Conservation (phyloP, 2,888 invertebrate species). For the Epinotia nisella region DNA sequence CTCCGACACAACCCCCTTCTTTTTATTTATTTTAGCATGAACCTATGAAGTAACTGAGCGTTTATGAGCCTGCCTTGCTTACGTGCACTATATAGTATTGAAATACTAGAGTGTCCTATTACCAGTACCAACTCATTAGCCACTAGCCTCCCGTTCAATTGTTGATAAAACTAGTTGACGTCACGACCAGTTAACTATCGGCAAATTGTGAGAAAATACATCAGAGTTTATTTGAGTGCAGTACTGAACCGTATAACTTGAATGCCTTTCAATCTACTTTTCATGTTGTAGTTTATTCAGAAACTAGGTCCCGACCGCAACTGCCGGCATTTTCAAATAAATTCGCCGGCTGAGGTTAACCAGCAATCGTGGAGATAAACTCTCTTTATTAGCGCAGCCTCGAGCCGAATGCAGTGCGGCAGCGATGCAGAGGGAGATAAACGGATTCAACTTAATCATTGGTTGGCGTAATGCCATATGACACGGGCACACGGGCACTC, state of each 20-base stretch:
- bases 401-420: slow-evolving; percentile 38
- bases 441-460: slow-evolving; percentile 44
- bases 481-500: slow-evolving; percentile 25
- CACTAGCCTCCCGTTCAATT: slow-evolving; percentile 20
- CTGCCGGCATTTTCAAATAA: slow-evolving; percentile 40
- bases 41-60: neutral
- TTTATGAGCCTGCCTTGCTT: neutral
- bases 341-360: slow-evolving; percentile 40
- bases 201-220: slow-evolving; percentile 15
- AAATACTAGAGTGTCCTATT: slow-evolving; percentile 24
- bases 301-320: slow-evolving; percentile 41
- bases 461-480: slow-evolving; percentile 41
- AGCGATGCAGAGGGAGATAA: slow-evolving; percentile 42
- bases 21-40: neutral
- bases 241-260: slow-evolving; percentile 23
- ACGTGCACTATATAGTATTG: slow-evolving; percentile 19
- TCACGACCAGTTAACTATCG: slow-evolving; percentile 21
- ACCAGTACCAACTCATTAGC: slow-evolving; percentile 15
- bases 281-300: slow-evolving; percentile 41
- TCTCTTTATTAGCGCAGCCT: slow-evolving; percentile 43
- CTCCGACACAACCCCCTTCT: too few relatives aligned
- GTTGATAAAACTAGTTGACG: slow-evolving; percentile 30
- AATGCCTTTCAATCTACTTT: slow-evolving; percentile 38
- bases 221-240: neutral
- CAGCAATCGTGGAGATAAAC: slow-evolving; percentile 41